Evolutionary conservation across 2,113 vertebrate genomes (phyloP).

Genomic region (Trematocara stigmaticum): DNA sequence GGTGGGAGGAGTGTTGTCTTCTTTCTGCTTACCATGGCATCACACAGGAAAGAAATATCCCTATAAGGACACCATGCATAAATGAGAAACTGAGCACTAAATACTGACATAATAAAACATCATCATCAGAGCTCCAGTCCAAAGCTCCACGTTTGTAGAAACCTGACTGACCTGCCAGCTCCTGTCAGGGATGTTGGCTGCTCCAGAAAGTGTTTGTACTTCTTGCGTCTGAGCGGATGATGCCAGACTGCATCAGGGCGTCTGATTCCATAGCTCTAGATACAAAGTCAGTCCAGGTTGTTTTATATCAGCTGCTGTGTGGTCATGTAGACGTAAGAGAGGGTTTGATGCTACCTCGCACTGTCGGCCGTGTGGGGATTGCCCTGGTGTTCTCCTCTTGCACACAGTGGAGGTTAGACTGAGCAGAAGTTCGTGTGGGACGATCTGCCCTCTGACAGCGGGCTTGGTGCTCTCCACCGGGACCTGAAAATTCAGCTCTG

Average conservation of each 20-base stretch:
- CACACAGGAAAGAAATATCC: constrained; percentile 83
- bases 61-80: constrained; percentile 50
- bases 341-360: constrained; percentile 27
- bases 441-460: constrained; percentile 36
- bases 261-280: constrained; percentile 70
- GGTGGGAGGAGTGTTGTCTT: constrained; percentile 44
- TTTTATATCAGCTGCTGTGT: fast-evolving
- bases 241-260: constrained; percentile 79
- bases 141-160: neutral
- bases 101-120: neutral
- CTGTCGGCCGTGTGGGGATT: constrained; percentile 40
- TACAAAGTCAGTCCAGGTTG: neutral
- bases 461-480: neutral
- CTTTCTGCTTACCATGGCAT: constrained; percentile 54
- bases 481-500: neutral
- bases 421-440: constrained; percentile 78
- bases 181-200: constrained; percentile 78
- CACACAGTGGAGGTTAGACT: constrained; percentile 67
- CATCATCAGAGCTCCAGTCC: neutral
- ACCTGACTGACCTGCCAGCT: constrained; percentile 75
- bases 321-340: neutral
- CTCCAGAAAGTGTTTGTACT: constrained; percentile 80
- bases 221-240: constrained; percentile 73
- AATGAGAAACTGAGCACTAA: neutral
- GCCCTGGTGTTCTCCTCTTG: constrained; percentile 40